phyloP scores from a whole-genome alignment of 2,888 invertebrate species.

The Notodonta ziczac region DNA sequence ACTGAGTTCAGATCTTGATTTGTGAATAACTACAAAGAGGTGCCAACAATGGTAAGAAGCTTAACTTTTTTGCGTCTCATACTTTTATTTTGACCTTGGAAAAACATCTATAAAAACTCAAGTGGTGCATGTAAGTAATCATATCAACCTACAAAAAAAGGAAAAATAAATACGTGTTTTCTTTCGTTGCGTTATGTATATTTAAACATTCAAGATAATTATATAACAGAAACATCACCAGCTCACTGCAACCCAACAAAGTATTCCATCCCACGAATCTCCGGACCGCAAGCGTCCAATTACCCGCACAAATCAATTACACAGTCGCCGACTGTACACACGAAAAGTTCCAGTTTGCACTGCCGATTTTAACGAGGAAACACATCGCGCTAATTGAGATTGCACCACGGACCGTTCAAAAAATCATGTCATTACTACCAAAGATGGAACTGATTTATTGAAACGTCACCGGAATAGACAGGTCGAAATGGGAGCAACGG shows the following conservation, averaged over 20 bases:
- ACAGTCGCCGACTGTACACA: constrained; percentile 49
- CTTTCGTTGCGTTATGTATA: background rate
- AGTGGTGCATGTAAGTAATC: too few species aligned
- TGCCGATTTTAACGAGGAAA: constrained; percentile 79
- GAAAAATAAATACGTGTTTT: background rate
- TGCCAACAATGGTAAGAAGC: background rate
- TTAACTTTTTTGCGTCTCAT: too few species aligned
- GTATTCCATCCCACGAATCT: constrained; percentile 6
- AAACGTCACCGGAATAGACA: constrained; percentile 73
- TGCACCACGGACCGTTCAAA: constrained; percentile 73
- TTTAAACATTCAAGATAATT: background rate
- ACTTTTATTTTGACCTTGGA: too few species aligned
- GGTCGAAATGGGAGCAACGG: constrained; percentile 64
- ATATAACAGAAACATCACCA: background rate
- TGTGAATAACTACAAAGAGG: background rate
- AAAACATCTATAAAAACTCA: too few species aligned
- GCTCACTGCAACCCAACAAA: constrained; percentile 2
- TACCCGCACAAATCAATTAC: constrained; percentile 30
- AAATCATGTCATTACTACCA: constrained; percentile 77
- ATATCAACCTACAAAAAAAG: too few species aligned
- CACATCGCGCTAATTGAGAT: constrained; percentile 82
- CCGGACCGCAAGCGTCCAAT: constrained; percentile 2
- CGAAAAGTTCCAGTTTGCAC: constrained; percentile 61
- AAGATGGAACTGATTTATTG: constrained; percentile 79
- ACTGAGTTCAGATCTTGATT: too few species aligned